Conservation (phyloP, 2,113 vertebrate species). For the Epinephelus cyanopodus region DNA sequence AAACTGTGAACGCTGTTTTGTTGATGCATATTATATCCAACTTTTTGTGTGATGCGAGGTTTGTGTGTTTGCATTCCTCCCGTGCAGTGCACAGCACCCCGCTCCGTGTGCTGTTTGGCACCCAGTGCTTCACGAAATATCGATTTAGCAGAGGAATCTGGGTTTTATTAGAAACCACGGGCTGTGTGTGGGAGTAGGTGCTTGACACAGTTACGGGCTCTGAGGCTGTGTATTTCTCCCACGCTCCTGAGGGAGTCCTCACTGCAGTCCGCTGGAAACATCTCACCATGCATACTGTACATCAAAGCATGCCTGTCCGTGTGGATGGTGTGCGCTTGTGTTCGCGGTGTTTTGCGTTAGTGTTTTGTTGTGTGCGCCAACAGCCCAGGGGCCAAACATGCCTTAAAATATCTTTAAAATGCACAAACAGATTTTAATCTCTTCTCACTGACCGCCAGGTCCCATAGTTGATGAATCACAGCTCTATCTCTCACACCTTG, state of each 20-base stretch:
- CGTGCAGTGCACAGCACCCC: slow-evolving; percentile 16
- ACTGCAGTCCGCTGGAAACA: slow-evolving; percentile 60
- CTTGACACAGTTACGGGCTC: slow-evolving; percentile 69
- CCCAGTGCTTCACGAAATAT: slow-evolving; percentile 49
- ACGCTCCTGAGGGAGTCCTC: slow-evolving; percentile 69
- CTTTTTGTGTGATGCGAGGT: background rate
- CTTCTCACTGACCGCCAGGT: background rate
- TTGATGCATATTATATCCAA: background rate
- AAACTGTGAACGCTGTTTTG: background rate
- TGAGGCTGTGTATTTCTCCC: slow-evolving; percentile 75
- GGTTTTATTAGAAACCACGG: slow-evolving; percentile 62
- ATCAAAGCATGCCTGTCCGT: slow-evolving; percentile 34
- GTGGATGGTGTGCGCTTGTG: slow-evolving; percentile 17
- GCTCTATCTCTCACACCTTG: background rate
- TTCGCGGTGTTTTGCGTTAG: background rate
- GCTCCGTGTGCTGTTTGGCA: slow-evolving; percentile 25
- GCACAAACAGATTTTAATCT: background rate
- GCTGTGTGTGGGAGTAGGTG: slow-evolving; percentile 74
- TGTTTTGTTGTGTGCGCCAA: slow-evolving; percentile 28
- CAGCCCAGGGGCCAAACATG: slow-evolving; percentile 1
- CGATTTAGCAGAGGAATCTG: slow-evolving; percentile 56
- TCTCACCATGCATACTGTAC: slow-evolving; percentile 42
- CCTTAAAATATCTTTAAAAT: slow-evolving; percentile 10
- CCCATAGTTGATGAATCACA: background rate
- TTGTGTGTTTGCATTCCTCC: background rate